Conservation (phyloP, 2,888 invertebrate genomes). For the Dryomyza anilis region DNA sequence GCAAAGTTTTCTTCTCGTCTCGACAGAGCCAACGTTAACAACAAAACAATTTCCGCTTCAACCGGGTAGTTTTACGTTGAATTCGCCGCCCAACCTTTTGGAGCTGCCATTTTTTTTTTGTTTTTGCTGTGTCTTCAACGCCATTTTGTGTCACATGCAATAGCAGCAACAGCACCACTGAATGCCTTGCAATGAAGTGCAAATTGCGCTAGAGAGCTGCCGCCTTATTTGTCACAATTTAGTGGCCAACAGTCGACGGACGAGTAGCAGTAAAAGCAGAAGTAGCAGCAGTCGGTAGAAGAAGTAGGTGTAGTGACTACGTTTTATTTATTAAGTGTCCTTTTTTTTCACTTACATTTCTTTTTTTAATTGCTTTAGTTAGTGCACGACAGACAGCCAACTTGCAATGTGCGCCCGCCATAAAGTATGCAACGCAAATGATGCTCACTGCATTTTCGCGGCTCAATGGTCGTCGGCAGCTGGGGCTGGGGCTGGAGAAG, state of each 20-base stretch:
- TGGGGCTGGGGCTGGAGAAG: background rate
- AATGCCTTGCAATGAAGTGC: slow-evolving; percentile 25
- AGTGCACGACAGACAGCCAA: background rate
- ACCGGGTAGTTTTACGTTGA: slow-evolving; percentile 7
- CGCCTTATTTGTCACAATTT: slow-evolving; percentile 28
- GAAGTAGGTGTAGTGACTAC: too few relatives aligned
- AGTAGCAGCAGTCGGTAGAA: background rate
- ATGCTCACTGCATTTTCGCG: slow-evolving; percentile 2
- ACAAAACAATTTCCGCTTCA: slow-evolving; percentile 29
- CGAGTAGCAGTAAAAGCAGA: background rate
- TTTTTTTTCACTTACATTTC: slow-evolving; percentile 18
- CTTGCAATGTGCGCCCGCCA: slow-evolving; percentile 12
- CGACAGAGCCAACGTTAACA: slow-evolving; percentile 8
- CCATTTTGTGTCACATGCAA: background rate
- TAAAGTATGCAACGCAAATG: slow-evolving; percentile 31
- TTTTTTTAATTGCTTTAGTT: slow-evolving; percentile 27
- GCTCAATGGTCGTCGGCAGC: background rate
- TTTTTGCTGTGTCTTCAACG: background rate
- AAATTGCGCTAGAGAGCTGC: slow-evolving; percentile 19
- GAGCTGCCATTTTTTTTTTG: background rate
- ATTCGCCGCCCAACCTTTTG: background rate
- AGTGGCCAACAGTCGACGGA: background rate
- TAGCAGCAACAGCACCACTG: background rate
- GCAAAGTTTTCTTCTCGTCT: background rate
- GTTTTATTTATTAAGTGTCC: slow-evolving; percentile 25